Evolutionary conservation across 2,888 invertebrate species (phyloP), one percentile per base, ranked within the genome.

Genomic region (Atethmia centrago): DNA sequence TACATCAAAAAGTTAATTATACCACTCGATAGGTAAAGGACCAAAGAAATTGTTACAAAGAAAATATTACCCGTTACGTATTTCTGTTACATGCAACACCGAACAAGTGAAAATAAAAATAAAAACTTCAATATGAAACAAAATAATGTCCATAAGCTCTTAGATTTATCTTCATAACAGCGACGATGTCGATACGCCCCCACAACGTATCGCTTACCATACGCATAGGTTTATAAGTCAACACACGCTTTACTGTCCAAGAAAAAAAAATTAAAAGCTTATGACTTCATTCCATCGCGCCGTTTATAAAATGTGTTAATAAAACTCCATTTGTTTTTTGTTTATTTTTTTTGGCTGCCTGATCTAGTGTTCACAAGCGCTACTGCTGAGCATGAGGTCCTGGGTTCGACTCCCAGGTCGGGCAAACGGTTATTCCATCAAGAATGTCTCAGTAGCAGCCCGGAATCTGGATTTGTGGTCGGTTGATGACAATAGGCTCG

Each of bases 251-350:
- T 68, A 85, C 65, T 59, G 74, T 31, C 49, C n/a, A 62, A 74
- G 77, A 69, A 84, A 80, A 86, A 77, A 78, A 63, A 76, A 65
- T n/a, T 56, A 68, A 71, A 84, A 67, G 45, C 64, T 81, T 71
- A 81, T 79, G 76, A 78, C 85, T 86, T 86, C 68, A 86, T 86
- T 81, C 65, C 79, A 53, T 61, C 71, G 71, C 68, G 62, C 12
- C 64, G 58, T 78, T 75, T 75, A 73, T 67, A 74, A 74, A 73
- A 75, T 72, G 58, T 69, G 73, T 69, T 71, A 61, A 74, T 83
- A 31, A 47, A 63, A 63, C 31, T 31, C 28, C 4, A 2, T 66
- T 42, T n/a, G 14, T n/a, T n/a, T n/a, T n/a, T n/a, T n/a, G n/a
- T n/a, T n/a, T n/a, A n/a, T n/a, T 76, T 75, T 79, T 71, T 47